Conservation (phyloP, 1,140 invertebrate genomes). For the Atopsyche davidsoni region DNA sequence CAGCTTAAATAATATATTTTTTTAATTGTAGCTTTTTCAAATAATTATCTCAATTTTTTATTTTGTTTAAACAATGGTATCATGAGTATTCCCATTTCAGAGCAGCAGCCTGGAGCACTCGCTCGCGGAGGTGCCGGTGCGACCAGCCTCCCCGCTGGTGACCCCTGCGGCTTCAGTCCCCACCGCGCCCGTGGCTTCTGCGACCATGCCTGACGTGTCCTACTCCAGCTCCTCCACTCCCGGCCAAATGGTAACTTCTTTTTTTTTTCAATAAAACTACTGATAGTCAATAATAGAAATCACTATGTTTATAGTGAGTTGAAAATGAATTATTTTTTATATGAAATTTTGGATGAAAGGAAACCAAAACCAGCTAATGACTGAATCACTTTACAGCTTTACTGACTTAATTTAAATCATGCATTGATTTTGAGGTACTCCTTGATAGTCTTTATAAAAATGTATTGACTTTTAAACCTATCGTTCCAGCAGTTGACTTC, state of each 20-base stretch:
- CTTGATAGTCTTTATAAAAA: too few relatives aligned
- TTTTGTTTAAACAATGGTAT: too few relatives aligned
- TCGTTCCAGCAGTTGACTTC: slow-evolving; percentile 21
- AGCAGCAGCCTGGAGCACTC: slow-evolving; percentile 17
- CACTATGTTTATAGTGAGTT: too few relatives aligned
- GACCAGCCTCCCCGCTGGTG: slow-evolving; percentile 2
- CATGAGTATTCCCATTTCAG: slow-evolving; percentile 14
- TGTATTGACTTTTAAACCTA: too few relatives aligned
- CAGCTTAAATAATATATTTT: too few relatives aligned
- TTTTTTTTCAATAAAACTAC: neutral
- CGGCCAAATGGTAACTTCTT: slow-evolving; percentile 19
- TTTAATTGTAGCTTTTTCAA: neutral
- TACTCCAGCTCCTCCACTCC: slow-evolving; percentile 10
- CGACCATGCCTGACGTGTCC: slow-evolving; percentile 17
- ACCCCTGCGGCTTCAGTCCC: slow-evolving; percentile 16
- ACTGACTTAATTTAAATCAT: too few relatives aligned
- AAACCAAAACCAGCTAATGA: too few relatives aligned
- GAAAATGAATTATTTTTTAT: too few relatives aligned
- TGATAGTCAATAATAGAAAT: too few relatives aligned
- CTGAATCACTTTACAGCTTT: too few relatives aligned
- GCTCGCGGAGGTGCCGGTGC: slow-evolving; percentile 13
- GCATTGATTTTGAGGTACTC: too few relatives aligned
- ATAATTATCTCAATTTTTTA: neutral
- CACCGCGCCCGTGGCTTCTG: slow-evolving; percentile 4
- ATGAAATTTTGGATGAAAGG: too few relatives aligned